Conservation (phyloP, 2,797 vertebrate species). For the Lagocephalus sceleratus region DNA sequence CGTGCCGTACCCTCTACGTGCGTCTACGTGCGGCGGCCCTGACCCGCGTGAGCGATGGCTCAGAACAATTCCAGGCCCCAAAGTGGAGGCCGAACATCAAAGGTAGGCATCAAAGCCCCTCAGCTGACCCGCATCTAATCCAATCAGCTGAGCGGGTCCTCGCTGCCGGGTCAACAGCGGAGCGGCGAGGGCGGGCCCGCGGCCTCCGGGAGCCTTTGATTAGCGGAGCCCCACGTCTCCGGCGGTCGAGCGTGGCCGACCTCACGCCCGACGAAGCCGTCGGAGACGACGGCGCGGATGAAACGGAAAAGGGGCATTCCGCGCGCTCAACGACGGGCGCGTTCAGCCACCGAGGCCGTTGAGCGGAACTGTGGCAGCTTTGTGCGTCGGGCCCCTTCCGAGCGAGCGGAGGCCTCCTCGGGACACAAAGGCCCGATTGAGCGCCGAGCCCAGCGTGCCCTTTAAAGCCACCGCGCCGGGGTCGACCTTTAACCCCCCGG, state of each 20-base stretch:
- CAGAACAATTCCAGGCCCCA: conserved; percentile 23
- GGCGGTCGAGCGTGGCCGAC: conserved; percentile 6
- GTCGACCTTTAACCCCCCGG: conserved; percentile 69
- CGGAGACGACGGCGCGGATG: conserved; percentile 33
- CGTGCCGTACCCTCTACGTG: too few species aligned
- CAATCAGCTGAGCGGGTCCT: conserved; percentile 64
- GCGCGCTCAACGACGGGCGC: conserved; percentile 69
- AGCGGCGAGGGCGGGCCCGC: conserved; percentile 29
- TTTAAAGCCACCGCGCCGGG: conserved; percentile 65
- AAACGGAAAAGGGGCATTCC: conserved; percentile 59
- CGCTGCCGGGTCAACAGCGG: conserved; percentile 42
- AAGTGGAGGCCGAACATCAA: conserved; percentile 61
- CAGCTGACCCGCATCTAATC: conserved; percentile 70
- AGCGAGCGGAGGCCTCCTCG: conserved; percentile 63
- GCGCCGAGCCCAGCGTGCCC: conserved; percentile 53
- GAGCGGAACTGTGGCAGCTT: conserved; percentile 75
- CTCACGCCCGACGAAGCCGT: conserved; percentile 45
- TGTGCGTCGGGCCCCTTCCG: conserved; percentile 62
- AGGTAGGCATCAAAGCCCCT: conserved; percentile 67
- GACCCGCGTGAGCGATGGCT: conserved; percentile 20
- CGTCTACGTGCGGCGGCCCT: too few species aligned
- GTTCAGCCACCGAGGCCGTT: conserved; percentile 66
- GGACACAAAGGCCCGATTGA: conserved; percentile 81
- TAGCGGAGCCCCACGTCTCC: conserved; percentile 50
- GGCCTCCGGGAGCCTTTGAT: conserved; percentile 59